These are phyloP conservation scores for Oryctolagus cuniculus DNA, from an alignment of 2,113 vertebrate species.

Conservation along the genomic window DNA sequence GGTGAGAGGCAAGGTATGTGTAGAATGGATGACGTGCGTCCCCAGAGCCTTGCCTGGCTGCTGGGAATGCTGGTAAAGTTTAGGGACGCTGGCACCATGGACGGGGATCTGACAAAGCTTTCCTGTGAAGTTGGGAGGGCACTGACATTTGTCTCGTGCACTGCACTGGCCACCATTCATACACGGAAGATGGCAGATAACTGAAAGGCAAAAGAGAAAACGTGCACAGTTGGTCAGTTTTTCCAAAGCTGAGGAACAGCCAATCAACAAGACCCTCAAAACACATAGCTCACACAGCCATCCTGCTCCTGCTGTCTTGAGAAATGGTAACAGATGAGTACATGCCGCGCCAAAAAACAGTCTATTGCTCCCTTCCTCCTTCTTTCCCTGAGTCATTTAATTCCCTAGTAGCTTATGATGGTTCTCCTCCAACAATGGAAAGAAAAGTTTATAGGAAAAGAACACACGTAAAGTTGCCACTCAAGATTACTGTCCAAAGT, in stretches of 20 bases:
- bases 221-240: slow-evolving; percentile 57
- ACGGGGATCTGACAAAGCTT: slow-evolving; percentile 97
- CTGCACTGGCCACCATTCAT: slow-evolving; percentile 98
- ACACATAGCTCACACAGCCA: not conserved
- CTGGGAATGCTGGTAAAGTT: slow-evolving; percentile 88
- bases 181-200: slow-evolving; percentile 98
- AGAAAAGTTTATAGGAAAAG: not conserved
- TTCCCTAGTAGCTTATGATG: not conserved
- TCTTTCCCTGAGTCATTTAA: slow-evolving; percentile 1
- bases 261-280: not conserved
- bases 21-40: slow-evolving; percentile 94
- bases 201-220: slow-evolving; percentile 88
- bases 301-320: not conserved
- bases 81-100: slow-evolving; percentile 86
- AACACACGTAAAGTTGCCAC: not conserved
- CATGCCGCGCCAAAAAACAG: not conserved
- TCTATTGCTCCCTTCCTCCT: not conserved
- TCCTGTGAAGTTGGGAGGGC: slow-evolving; percentile 96
- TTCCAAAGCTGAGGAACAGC: not conserved
- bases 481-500: not conserved
- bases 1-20: slow-evolving; percentile 96
- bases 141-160: slow-evolving; percentile 97
- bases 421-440: not conserved
- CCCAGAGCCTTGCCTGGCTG: slow-evolving; percentile 88
- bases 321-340: not conserved